phyloP scores from a whole-genome alignment of 2,113 vertebrate genomes.

The Burhinus bistriatus region DNA sequence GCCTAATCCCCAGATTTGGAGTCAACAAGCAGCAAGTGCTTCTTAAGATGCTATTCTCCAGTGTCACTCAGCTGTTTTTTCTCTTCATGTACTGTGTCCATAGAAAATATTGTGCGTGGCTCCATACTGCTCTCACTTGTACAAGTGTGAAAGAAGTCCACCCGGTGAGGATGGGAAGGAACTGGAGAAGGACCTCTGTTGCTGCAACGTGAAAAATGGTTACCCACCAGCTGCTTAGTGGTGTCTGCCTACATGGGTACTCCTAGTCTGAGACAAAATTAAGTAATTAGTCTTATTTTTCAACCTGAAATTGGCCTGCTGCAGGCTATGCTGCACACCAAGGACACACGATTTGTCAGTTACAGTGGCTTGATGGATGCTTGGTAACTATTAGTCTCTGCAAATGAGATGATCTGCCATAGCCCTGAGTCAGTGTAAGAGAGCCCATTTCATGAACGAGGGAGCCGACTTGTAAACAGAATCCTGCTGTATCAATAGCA shows the following conservation, averaged over 20 bases:
- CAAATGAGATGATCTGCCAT: background rate
- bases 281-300: background rate
- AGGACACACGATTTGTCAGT: background rate
- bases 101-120: too few relatives aligned
- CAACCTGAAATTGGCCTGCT: background rate
- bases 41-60: background rate
- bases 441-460: background rate
- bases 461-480: background rate
- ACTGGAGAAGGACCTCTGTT: background rate
- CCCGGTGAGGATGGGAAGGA: background rate
- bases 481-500: background rate
- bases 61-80: background rate
- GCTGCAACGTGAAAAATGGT: background rate
- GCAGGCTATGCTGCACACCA: background rate
- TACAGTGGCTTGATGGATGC: background rate
- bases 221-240: background rate
- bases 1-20: background rate
- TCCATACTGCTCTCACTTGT: background rate
- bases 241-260: background rate
- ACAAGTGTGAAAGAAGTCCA: background rate
- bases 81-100: background rate
- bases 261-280: background rate
- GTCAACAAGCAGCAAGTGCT: background rate
- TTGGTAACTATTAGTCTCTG: background rate
- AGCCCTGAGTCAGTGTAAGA: background rate